Percentiles rank a stretch among this genome's conserved stretches.
Conservation (phyloP, 1,140 invertebrate species). For the Drosophila equinoxialis region DNA sequence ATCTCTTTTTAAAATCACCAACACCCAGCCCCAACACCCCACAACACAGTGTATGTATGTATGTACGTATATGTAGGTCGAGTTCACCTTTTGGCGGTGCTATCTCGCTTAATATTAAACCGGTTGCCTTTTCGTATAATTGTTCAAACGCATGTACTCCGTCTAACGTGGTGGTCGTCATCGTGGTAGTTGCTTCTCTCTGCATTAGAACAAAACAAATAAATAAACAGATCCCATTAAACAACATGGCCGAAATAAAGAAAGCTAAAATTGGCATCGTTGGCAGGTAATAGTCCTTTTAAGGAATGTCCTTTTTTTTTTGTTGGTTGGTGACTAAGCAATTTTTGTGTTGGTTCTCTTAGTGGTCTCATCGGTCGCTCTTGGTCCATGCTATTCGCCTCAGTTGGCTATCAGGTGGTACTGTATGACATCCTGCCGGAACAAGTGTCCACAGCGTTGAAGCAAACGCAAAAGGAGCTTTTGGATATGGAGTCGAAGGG, state of each 20-base stretch:
- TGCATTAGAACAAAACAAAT: not conserved
- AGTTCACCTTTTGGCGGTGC: constrained; percentile 60
- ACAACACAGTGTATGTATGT: constrained; percentile 20
- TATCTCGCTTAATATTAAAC: constrained; percentile 74
- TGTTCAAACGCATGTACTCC: constrained; percentile 50
- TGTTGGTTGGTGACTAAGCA: not conserved
- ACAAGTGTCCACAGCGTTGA: constrained; percentile 89
- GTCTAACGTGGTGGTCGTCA: constrained; percentile 36
- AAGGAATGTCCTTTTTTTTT: not conserved
- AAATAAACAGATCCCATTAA: constrained; percentile 11
- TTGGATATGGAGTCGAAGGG: constrained; percentile 88
- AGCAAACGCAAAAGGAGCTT: constrained; percentile 90
- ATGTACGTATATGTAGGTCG: constrained; percentile 41
- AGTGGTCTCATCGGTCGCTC: constrained; percentile 95
- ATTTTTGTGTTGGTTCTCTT: not conserved
- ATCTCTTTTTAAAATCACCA: constrained; percentile 64
- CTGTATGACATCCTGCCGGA: constrained; percentile 92
- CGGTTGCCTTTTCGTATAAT: constrained; percentile 52
- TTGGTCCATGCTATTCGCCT: constrained; percentile 97
- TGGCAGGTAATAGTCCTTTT: constrained; percentile 84
- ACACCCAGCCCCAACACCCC: constrained; percentile 32
- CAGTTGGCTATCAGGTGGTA: constrained; percentile 93
- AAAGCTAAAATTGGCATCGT: constrained; percentile 87
- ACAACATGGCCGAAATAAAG: constrained; percentile 56
- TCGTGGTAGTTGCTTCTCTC: constrained; percentile 24